These are phyloP conservation scores for Nerophis lumbriciformis DNA, from an alignment of 2,113 vertebrate species.

Conservation along the genomic window DNA sequence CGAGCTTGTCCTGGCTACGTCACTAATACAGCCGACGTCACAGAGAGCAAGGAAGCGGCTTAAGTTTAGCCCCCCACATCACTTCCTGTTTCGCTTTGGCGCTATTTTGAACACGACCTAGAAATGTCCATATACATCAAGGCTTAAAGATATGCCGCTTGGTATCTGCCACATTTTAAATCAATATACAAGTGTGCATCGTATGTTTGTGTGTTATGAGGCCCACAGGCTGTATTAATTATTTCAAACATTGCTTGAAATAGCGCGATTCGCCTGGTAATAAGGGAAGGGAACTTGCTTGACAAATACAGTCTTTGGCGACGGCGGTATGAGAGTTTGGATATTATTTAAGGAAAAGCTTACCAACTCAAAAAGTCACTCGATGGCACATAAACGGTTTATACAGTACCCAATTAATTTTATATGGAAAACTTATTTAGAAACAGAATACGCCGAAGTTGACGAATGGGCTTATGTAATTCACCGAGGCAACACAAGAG, in stretches of 20 bases:
- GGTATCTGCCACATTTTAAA: background rate
- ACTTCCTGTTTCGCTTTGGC: background rate
- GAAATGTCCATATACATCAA: too few species aligned
- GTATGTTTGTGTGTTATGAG: background rate
- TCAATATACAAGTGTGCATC: too few species aligned
- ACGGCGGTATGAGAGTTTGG: background rate
- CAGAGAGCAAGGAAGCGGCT: background rate
- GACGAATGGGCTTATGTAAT: too few species aligned
- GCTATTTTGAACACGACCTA: background rate
- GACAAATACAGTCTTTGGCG: background rate
- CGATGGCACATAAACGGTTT: too few species aligned
- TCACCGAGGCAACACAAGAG: too few species aligned
- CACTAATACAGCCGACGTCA: conserved; percentile 24
- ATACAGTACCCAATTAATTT: too few species aligned
- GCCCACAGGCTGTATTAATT: background rate
- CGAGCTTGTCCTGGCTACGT: conserved; percentile 6
- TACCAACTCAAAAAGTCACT: too few species aligned
- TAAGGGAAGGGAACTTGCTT: background rate
- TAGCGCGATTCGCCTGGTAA: too few species aligned
- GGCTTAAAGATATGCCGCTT: background rate
- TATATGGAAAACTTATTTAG: too few species aligned
- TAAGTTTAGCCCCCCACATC: fast-evolving
- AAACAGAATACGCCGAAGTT: too few species aligned
- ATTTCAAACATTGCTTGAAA: background rate
- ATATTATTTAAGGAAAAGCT: too few species aligned